Conservation (phyloP, 2,888 invertebrate genomes). For the Syrphus vitripennis region DNA sequence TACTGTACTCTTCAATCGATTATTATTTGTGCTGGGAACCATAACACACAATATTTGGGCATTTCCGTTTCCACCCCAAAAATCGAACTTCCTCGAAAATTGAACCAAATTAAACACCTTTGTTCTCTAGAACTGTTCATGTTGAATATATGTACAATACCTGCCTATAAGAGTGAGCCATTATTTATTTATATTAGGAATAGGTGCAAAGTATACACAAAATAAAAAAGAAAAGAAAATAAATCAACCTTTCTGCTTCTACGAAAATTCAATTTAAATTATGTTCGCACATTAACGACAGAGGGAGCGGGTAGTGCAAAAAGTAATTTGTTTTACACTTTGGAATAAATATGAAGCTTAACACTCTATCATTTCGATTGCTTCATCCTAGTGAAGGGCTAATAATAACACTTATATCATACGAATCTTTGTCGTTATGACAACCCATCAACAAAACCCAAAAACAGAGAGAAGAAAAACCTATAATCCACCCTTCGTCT, state of each 20-base stretch:
- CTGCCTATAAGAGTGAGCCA: no score
- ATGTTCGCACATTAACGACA: slow-evolving; percentile 4
- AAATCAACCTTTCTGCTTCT: neutral
- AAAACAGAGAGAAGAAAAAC: neutral
- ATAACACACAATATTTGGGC: neutral
- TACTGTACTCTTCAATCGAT: neutral
- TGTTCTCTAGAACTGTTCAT: neutral
- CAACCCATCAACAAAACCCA: neutral
- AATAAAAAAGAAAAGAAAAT: no score
- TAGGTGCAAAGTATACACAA: neutral
- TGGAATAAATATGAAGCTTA: neutral
- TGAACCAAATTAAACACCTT: neutral
- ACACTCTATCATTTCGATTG: neutral
- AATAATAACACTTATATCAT: neutral
- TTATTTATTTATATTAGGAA: neutral
- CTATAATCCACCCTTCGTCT: neutral
- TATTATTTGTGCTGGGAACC: neutral
- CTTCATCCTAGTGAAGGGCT: neutral
- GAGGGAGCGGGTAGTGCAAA: neutral
- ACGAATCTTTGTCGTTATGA: slow-evolving; percentile 1
- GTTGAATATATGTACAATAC: no score
- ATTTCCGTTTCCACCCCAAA: slow-evolving; percentile 4
- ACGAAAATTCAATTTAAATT: slow-evolving; percentile 12
- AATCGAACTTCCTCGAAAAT: slow-evolving; percentile 11
- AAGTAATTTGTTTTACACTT: neutral